Percentiles rank a stretch among this genome's conserved stretches.
Conservation (phyloP, 2,113 vertebrate species). For the Solenodon paradoxus region DNA sequence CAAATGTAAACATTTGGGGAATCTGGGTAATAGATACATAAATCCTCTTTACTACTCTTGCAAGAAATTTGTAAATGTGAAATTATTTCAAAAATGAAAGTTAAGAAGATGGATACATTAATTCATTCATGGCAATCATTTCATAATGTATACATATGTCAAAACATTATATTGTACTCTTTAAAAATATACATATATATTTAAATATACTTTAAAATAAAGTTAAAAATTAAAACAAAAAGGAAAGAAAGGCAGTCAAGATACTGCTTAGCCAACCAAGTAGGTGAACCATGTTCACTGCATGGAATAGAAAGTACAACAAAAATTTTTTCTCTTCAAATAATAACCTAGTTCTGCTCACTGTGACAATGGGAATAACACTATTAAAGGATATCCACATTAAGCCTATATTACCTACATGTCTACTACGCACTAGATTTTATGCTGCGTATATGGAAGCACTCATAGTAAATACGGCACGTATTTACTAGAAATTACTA, state of each 20-base stretch:
- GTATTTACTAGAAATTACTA: neutral
- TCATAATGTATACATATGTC: neutral
- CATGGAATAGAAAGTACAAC: neutral
- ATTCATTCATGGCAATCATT: neutral
- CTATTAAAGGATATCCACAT: slow-evolving; percentile 28
- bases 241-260: neutral
- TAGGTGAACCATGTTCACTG: neutral
- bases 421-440: neutral
- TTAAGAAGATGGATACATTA: neutral
- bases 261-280: neutral
- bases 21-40: slow-evolving; percentile 11
- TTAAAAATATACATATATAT: neutral
- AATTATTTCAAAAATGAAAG: slow-evolving; percentile 39
- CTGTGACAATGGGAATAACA: slow-evolving; percentile 1
- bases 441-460: neutral
- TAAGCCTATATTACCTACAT: neutral
- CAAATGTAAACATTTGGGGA: slow-evolving; percentile 22
- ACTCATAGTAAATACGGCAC: neutral
- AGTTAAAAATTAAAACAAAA: neutral
- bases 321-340: slow-evolving; percentile 31
- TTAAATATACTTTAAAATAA: slow-evolving; percentile 44
- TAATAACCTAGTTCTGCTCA: neutral
- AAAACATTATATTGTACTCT: neutral
- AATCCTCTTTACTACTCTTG: neutral
- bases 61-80: neutral